Evolutionary conservation across 1,140 invertebrate species (phyloP).

Genomic region (Schlechtendalia chinensis): DNA sequence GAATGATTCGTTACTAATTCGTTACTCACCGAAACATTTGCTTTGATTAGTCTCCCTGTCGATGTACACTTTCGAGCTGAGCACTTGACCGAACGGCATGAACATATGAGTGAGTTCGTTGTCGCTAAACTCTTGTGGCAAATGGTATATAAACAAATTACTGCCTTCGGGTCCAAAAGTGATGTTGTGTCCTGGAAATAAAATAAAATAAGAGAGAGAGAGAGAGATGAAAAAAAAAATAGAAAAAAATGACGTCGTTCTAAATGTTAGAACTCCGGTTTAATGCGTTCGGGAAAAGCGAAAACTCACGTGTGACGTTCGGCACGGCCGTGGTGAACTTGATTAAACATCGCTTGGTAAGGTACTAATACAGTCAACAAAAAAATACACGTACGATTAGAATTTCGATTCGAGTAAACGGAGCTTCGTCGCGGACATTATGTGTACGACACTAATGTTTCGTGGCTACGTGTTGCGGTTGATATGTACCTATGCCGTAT

Average conservation of each 20-base stretch:
- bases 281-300: not conserved
- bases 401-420: no score
- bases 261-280: not conserved
- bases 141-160: conserved; percentile 99
- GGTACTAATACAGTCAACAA: no score
- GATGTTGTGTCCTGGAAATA: conserved; percentile 74
- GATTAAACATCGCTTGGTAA: conserved; percentile 33
- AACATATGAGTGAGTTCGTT: conserved; percentile 99
- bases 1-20: no score
- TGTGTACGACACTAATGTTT: no score
- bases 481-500: conserved; percentile 9
- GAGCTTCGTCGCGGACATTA: no score
- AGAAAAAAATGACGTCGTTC: no score
- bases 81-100: conserved; percentile 97
- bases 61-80: conserved; percentile 99
- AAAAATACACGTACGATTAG: no score
- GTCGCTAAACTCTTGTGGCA: conserved; percentile 99
- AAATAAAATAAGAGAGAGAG: conserved; percentile 28
- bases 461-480: not conserved
- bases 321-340: not conserved
- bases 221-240: conserved; percentile 46
- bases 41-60: conserved; percentile 99
- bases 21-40: conserved; percentile 99
- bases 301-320: not conserved
- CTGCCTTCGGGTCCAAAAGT: conserved; percentile 97